Evolutionary conservation across 2,797 vertebrate species (phyloP), one percentile per base, ranked within the genome.

Genomic region (Enoplosus armatus): DNA sequence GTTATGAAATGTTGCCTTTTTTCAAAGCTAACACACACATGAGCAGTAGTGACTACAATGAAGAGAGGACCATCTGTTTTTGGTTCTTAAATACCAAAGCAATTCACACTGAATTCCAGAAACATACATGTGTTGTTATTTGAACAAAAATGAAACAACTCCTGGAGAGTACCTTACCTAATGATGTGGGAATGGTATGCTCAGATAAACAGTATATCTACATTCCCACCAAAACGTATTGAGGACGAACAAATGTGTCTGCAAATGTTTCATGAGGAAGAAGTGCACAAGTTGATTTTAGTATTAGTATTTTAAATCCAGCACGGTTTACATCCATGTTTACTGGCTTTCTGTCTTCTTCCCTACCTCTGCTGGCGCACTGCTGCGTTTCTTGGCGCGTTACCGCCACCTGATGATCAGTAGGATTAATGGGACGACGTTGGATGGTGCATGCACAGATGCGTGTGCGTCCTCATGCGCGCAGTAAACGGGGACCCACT

Each of bases 1-100:
- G 29, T 60, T 54, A 15, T 29, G 66, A 65, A 45, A 20, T 29
- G 7, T 33, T 48, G 58, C 24, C 14, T 33, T 33, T 53, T 48
- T 54, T 47, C 29, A n/a, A 37, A 54, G 65, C 26, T 3, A 26
- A 43, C 59, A 60, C 10, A 43, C 59, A 60, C 10, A 56, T 43
- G 60, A 74, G 26, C 20, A 51, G 51, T 8, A 24, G 61, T 69
- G 48, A 65, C 69, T 73, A 69, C 63, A 60, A 53, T 33, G 27
- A 43, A 53, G 51, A 53, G 45, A 39, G 29, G 29, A 33, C 54
- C 67, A 79, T 82, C 72, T 82, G 83, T n/a, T 72, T 75, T 53
- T 41, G 37, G 67, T 79, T 56, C 15, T 53, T 72, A 3, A 63
- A 58, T 37, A 70, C 20, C 60, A 62, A 67, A 81, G 72, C 61